Conservation (phyloP, 1,140 invertebrate species). For the Lepidurus packardi region DNA sequence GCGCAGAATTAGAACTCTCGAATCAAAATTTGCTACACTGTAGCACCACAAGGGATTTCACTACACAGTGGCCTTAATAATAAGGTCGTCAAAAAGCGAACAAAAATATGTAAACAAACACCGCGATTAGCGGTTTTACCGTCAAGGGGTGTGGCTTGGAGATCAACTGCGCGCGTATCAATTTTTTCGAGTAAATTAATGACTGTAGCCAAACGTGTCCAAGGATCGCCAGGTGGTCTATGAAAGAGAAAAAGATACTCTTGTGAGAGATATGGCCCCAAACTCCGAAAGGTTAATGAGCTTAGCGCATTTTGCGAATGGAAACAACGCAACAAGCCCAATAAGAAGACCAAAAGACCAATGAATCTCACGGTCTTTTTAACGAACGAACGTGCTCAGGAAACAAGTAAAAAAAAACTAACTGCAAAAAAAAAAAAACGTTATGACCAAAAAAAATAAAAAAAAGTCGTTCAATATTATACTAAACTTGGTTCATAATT, state of each 20-base stretch:
- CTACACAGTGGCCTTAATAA: too few species aligned
- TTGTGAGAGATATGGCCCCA: background rate
- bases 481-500: background rate
- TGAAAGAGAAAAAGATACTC: constrained; percentile 41
- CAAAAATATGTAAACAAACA: background rate
- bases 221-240: constrained; percentile 68
- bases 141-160: background rate
- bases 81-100: too few species aligned
- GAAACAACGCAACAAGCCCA: too few species aligned
- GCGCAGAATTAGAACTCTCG: too few species aligned
- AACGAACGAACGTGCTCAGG: too few species aligned
- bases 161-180: constrained; percentile 41
- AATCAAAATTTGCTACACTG: too few species aligned
- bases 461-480: background rate
- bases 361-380: too few species aligned
- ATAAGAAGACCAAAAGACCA: too few species aligned
- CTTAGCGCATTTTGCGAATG: too few species aligned
- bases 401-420: background rate
- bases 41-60: too few species aligned
- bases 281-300: too few species aligned
- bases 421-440: background rate
- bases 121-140: constrained; percentile 9
- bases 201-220: constrained; percentile 67
- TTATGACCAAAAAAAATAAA: background rate
- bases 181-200: constrained; percentile 66